Base-by-base conservation (phyloP, 2,113 vertebrate genomes). In the Rafetus swinhoei region DNA sequence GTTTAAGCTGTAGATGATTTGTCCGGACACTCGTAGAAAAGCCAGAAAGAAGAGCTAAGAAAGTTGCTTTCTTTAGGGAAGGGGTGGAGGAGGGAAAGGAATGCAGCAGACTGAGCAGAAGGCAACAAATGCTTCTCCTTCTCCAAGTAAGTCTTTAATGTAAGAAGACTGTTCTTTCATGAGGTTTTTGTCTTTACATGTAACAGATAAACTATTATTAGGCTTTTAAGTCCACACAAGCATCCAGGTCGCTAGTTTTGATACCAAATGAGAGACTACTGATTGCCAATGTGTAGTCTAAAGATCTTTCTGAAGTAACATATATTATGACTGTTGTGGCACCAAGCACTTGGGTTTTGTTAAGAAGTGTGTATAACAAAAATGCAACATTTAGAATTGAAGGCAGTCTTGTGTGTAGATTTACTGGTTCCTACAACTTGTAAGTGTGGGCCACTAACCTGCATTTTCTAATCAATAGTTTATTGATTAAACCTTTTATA, bases 341-440 rank as follows among this genome's bases (percentile, higher is more conserved):
- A 98, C 96, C 92, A 97, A 97, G 97, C 87, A 95, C 95, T 94
- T 97, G 96, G 95, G 95, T 90, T 90, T 98, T 95, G 84, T 94
- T 94, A 96, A 92, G 88, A 97, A 93, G 5, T 72, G 92, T 81
- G 89, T 79, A 89, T 52, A 92, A 97, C 87, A 88, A 94, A 69
- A 83, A 72, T 93, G 96, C 84, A 97, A 97, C 94, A 91, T 77
- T 96, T 90, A 97, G 85, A 97, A 93, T 79, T 92, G 82, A 98
- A 97, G 98, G 97, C 97, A 98, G 98, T 93, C 92, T 98, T 97
- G 97, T 94, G 21, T 88, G 90, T 94, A 91, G 95, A 87, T 93
- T 97, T 76, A 95, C 96, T 91, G 87, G 95, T 95, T 94, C 95
- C 93, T 95, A 95, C 89, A 91, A 90, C 92, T 90, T 96, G 79